Evolutionary conservation across 2,113 vertebrate genomes (phyloP).

Genomic region (Ceyx margarethae): DNA sequence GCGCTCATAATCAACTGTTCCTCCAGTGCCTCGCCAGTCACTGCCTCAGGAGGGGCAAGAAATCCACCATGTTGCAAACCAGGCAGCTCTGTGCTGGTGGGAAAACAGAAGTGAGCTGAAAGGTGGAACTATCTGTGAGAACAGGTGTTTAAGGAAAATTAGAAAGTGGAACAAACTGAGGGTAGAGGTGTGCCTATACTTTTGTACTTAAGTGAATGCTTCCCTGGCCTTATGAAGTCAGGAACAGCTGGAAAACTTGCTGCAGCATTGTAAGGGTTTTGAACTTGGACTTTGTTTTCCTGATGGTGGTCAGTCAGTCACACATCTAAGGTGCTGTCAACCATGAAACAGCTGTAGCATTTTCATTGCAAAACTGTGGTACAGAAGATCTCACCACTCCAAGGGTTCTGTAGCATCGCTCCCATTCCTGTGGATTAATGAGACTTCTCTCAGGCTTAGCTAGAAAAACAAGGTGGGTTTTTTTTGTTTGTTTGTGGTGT

Average conservation of each 20-base stretch:
- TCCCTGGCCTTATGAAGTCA: not conserved
- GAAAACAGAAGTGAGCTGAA: not conserved
- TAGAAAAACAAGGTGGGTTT: not conserved
- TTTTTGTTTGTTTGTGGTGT: not conserved
- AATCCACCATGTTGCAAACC: fast-evolving
- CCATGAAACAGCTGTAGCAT: not conserved
- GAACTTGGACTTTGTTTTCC: not conserved
- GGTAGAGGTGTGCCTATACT: not conserved
- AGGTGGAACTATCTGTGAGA: not conserved
- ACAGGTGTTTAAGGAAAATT: not conserved
- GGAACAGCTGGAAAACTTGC: not conserved
- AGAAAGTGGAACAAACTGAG: not conserved
- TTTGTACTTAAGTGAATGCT: not conserved
- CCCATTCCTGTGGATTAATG: not conserved
- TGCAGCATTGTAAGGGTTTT: not conserved
- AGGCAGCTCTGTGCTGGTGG: not conserved
- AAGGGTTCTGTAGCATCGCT: not conserved
- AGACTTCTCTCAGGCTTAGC: not conserved
- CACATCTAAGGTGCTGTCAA: not conserved
- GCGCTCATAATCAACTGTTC: fast-evolving
- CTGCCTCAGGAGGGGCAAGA: not conserved
- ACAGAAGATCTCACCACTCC: not conserved
- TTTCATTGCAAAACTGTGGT: not conserved
- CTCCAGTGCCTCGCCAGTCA: not conserved
- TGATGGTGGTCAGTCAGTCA: not conserved